These are phyloP conservation scores for Syngnathus acus DNA, from an alignment of 2,797 vertebrate species.

Conservation along the genomic window DNA sequence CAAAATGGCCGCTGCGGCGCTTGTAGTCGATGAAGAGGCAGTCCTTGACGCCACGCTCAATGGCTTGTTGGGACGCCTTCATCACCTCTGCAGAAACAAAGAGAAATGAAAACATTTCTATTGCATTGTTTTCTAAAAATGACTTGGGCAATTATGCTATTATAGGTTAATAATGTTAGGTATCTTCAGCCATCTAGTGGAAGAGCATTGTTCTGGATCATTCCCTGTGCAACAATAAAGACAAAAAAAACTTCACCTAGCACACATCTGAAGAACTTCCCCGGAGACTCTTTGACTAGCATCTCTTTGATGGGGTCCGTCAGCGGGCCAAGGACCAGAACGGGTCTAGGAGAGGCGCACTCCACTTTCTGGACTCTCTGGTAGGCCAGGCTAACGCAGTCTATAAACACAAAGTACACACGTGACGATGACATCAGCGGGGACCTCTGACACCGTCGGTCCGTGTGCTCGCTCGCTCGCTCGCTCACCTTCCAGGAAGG, in stretches of 20 bases:
- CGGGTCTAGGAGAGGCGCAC: slow-evolving; percentile 83
- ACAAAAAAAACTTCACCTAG: slow-evolving; percentile 67
- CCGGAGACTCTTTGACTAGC: slow-evolving; percentile 90
- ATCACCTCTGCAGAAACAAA: slow-evolving; percentile 81
- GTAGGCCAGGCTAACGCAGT: slow-evolving; percentile 88
- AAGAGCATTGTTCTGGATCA: too few relatives aligned
- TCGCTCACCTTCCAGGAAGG: slow-evolving; percentile 83
- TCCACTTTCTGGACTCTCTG: slow-evolving; percentile 96
- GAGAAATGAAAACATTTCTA: not conserved
- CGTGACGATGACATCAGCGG: not conserved
- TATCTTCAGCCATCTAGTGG: too few relatives aligned
- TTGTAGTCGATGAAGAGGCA: slow-evolving; percentile 98
- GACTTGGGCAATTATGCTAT: too few relatives aligned
- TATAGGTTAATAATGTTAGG: too few relatives aligned
- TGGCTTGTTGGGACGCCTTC: slow-evolving; percentile 98
- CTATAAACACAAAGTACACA: slow-evolving; percentile 51
- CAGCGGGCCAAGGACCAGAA: slow-evolving; percentile 89
- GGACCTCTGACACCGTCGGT: not conserved
- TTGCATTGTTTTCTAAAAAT: too few relatives aligned
- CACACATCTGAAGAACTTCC: slow-evolving; percentile 95
- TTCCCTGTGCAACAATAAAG: too few relatives aligned
- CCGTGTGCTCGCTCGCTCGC: too few relatives aligned
- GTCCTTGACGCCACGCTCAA: slow-evolving; percentile 93
- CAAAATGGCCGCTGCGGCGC: slow-evolving; percentile 94
- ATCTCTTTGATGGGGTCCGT: slow-evolving; percentile 95